Evolutionary conservation across 1,140 invertebrate species (phyloP).

Genomic region (Calosoma granatense): DNA sequence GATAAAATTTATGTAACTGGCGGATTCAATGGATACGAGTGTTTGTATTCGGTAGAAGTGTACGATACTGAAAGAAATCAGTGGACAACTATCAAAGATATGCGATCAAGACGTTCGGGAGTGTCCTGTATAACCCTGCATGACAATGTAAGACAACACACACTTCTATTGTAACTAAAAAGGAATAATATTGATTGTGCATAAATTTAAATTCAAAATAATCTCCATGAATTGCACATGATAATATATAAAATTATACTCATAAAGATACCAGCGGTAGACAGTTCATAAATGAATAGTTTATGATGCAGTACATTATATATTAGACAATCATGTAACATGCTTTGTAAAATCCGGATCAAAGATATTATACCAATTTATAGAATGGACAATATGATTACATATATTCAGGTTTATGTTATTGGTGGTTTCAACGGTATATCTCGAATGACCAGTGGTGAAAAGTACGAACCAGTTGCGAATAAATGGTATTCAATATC

Average conservation of each 20-base stretch:
- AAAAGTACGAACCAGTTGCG: conserved; percentile 59
- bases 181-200: no score
- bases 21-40: conserved; percentile 85
- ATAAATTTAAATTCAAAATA: no score
- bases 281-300: no score
- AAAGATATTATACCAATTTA: no score
- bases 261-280: no score
- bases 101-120: conserved; percentile 68
- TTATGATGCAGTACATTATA: background rate
- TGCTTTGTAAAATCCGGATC: conserved; percentile 29
- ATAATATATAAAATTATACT: no score
- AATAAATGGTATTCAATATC: conserved; percentile 55
- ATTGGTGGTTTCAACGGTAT: conserved; percentile 73
- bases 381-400: no score
- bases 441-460: conserved; percentile 53
- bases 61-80: conserved; percentile 75
- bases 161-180: no score
- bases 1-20: conserved; percentile 74
- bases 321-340: background rate
- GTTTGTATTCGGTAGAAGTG: conserved; percentile 72
- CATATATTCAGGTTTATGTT: conserved; percentile 49
- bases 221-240: no score
- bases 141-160: conserved; percentile 46
- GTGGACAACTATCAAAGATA: conserved; percentile 73
- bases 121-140: conserved; percentile 63